Evolutionary conservation across 2,797 vertebrate species (phyloP).

Genomic region (Mastacembelus armatus): DNA sequence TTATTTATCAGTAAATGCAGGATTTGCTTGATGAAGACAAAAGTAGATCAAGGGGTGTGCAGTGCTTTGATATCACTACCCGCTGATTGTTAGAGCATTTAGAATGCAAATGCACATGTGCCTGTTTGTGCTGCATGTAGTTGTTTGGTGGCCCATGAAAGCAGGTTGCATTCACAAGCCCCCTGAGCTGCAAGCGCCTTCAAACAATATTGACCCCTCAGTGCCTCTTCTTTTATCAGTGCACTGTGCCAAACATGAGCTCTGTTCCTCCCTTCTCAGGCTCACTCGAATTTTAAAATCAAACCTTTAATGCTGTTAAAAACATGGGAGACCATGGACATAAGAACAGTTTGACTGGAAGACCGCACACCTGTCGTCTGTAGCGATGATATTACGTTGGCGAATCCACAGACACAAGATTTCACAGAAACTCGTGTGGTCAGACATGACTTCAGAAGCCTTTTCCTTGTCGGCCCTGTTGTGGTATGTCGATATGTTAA

Average conservation of each 20-base stretch:
- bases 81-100: constrained; percentile 64
- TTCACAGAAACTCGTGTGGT: too few relatives aligned
- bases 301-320: too few relatives aligned
- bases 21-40: constrained; percentile 58
- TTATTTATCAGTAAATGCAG: constrained; percentile 49
- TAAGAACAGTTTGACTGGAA: too few relatives aligned
- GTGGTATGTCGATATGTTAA: too few relatives aligned
- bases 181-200: constrained; percentile 42
- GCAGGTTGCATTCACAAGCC: constrained; percentile 56
- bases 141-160: constrained; percentile 68
- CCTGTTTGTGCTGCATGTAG: constrained; percentile 43
- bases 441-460: too few relatives aligned
- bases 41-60: constrained; percentile 70
- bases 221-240: constrained; percentile 60
- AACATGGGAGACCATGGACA: too few relatives aligned
- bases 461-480: too few relatives aligned
- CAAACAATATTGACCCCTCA: constrained; percentile 69
- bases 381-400: too few relatives aligned
- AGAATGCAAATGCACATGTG: constrained; percentile 72
- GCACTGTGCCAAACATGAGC: constrained; percentile 42
- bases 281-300: too few relatives aligned
- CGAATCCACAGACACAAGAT: too few relatives aligned
- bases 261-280: background rate
- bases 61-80: constrained; percentile 68
- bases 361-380: too few relatives aligned